Percentiles rank a stretch among this genome's conserved stretches.
Conservation (phyloP, 2,888 invertebrate species). For the Formica aserva region DNA sequence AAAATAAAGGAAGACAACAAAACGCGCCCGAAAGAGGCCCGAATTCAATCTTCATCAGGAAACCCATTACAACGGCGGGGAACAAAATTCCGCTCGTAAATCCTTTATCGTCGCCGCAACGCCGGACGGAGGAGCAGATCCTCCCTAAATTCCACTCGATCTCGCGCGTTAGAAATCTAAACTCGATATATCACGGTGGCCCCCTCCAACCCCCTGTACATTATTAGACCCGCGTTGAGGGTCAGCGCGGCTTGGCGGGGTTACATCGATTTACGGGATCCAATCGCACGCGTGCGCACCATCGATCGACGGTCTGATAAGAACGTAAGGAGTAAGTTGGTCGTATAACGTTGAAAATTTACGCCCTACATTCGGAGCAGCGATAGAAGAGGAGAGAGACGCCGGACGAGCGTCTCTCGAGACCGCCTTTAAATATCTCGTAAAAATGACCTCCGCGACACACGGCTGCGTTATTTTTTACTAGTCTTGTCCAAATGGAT, state of each 20-base stretch:
- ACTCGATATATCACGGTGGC: conserved; percentile 51
- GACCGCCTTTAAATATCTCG: conserved; percentile 48
- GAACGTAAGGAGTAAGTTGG: not conserved
- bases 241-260: conserved; percentile 37
- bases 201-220: conserved; percentile 16
- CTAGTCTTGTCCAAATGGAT: conserved; percentile 48
- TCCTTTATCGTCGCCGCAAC: conserved; percentile 56
- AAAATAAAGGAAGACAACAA: not conserved
- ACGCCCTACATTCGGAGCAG: conserved; percentile 11
- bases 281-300: conserved; percentile 20
- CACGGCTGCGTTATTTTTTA: conserved; percentile 35
- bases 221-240: conserved; percentile 42
- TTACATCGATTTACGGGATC: conserved; percentile 49
- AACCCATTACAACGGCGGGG: conserved; percentile 49
- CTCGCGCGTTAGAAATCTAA: conserved; percentile 53
- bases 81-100: conserved; percentile 54
- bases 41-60: conserved; percentile 56
- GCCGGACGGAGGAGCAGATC: conserved; percentile 39
- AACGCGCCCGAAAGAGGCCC: not conserved
- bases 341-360: conserved; percentile 38
- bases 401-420: conserved; percentile 37
- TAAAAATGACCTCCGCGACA: conserved; percentile 44
- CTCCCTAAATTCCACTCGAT: conserved; percentile 48
- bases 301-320: not conserved
- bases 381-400: conserved; percentile 22